Evolutionary conservation across 1,140 invertebrate genomes (phyloP).

Genomic region (Schlechtendalia chinensis): DNA sequence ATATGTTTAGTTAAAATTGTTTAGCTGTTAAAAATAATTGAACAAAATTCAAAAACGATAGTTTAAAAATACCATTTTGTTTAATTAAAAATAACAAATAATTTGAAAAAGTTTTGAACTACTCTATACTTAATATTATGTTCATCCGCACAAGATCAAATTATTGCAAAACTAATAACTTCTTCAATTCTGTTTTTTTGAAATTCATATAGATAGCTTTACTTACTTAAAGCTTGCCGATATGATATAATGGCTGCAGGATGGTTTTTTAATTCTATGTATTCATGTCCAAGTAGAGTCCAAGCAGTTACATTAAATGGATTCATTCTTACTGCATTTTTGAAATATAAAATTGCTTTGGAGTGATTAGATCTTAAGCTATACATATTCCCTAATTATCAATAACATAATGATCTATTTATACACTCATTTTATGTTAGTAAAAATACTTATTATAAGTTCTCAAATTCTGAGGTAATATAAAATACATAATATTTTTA

Average conservation of each 20-base stretch:
- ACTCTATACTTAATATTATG: too few species aligned
- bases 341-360: conserved; percentile 95
- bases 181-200: too few species aligned
- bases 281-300: conserved; percentile 99
- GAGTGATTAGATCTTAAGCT: conserved; percentile 93
- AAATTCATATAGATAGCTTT: too few species aligned
- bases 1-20: too few species aligned
- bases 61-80: too few species aligned
- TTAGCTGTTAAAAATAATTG: too few species aligned
- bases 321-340: conserved; percentile 90
- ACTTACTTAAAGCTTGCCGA: conserved; percentile 86
- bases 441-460: background rate
- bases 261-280: conserved; percentile 98
- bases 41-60: too few species aligned
- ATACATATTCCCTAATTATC: conserved; percentile 87
- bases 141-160: too few species aligned
- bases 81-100: too few species aligned
- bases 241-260: conserved; percentile 96
- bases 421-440: background rate
- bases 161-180: too few species aligned
- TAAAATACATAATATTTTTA: background rate
- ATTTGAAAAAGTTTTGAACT: too few species aligned
- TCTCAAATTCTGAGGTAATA: background rate
- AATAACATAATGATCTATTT: background rate
- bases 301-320: conserved; percentile 93